phyloP scores from a whole-genome alignment of 2,888 invertebrate genomes.

The Yponomeuta evonymella region DNA sequence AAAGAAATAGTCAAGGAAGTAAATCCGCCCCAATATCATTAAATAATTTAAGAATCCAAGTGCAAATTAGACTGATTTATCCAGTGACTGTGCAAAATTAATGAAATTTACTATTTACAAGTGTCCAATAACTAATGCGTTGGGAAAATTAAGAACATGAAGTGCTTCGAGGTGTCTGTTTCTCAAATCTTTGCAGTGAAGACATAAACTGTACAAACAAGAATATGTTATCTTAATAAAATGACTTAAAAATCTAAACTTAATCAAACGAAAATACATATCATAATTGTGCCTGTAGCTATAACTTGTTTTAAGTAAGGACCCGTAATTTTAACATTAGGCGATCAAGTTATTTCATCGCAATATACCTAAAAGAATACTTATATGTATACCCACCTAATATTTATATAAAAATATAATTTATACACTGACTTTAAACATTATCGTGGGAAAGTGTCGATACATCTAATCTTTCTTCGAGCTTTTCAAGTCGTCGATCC shows the following conservation, averaged over 20 bases:
- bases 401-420: slow-evolving; percentile 23
- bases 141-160: background rate
- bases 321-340: background rate
- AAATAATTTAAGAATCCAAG: slow-evolving; percentile 40
- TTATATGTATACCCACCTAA: slow-evolving; percentile 17
- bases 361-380: background rate
- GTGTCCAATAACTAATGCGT: background rate
- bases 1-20: slow-evolving; percentile 39
- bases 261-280: slow-evolving; percentile 63
- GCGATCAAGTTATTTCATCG: background rate
- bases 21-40: slow-evolving; percentile 49
- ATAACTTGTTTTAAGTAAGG: slow-evolving; percentile 29
- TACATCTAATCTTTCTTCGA: background rate
- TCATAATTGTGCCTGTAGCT: slow-evolving; percentile 69
- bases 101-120: slow-evolving; percentile 24
- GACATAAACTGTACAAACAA: slow-evolving; percentile 10
- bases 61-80: slow-evolving; percentile 29
- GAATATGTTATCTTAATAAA: background rate
- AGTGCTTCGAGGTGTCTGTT: background rate
- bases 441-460: background rate
- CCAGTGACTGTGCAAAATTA: slow-evolving; percentile 30
- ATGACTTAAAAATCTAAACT: slow-evolving; percentile 28
- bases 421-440: background rate
- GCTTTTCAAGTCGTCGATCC: background rate
- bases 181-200: slow-evolving; percentile 20